A percentile compares a stretch with the other conserved stretches of the same genome.
Conservation (phyloP, 2,113 vertebrate species). For the Neotragus moschatus region DNA sequence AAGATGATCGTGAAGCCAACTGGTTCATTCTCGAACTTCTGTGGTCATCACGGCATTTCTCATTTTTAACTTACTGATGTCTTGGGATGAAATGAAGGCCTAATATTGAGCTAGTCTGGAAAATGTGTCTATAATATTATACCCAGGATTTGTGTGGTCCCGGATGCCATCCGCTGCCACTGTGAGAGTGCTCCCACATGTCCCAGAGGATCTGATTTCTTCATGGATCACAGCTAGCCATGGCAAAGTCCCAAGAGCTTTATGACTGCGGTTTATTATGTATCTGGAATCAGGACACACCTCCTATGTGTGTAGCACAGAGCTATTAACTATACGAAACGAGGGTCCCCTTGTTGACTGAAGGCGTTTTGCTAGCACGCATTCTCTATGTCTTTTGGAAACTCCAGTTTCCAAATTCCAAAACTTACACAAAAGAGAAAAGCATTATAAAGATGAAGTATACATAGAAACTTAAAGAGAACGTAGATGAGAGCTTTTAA, state of each 20-base stretch:
- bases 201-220: not conserved
- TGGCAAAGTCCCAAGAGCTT: too few relatives aligned
- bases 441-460: not conserved
- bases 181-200: accelerated
- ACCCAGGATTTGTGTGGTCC: not conserved
- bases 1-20: accelerated
- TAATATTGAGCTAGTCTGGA: not conserved
- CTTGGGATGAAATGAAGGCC: not conserved
- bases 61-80: accelerated
- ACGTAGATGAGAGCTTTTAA: accelerated
- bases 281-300: accelerated
- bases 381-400: not conserved
- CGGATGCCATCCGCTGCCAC: accelerated
- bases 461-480: too few relatives aligned
- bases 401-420: not conserved
- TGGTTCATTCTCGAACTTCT: not conserved
- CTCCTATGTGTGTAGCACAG: accelerated
- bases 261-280: accelerated
- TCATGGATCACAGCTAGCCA: not conserved
- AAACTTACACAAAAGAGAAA: not conserved
- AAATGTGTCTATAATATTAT: accelerated
- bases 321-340: accelerated
- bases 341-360: accelerated
- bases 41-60: accelerated
- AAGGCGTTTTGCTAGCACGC: not conserved